Conservation (phyloP, 2,888 invertebrate genomes). For the Leptinotarsa juncta region DNA sequence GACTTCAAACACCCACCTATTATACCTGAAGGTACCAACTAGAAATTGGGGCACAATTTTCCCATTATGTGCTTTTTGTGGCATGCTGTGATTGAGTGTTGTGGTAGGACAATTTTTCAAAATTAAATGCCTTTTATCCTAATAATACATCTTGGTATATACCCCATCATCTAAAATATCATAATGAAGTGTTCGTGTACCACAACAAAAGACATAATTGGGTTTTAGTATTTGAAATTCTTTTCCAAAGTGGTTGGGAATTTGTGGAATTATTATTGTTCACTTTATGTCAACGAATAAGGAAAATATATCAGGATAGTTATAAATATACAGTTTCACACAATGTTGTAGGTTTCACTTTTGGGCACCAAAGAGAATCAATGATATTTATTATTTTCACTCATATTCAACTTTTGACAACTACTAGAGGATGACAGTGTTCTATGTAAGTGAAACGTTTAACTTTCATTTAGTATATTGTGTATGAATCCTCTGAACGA, state of each 20-base stretch:
- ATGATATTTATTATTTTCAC: no score
- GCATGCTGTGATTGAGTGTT: constrained; percentile 16
- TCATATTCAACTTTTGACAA: no score
- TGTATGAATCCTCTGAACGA: no score
- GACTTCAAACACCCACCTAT: background rate
- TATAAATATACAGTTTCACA: no score
- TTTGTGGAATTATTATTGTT: background rate
- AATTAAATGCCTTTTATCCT: constrained; percentile 26
- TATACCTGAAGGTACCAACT: background rate
- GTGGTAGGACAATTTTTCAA: constrained; percentile 30
- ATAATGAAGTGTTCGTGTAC: constrained; percentile 16
- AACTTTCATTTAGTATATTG: no score
- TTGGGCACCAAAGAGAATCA: no score
- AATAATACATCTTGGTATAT: constrained; percentile 24
- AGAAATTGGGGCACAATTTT: constrained; percentile 7
- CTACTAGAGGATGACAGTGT: no score
- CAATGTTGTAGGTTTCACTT: no score
- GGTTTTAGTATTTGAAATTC: background rate
- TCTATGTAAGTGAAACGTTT: no score
- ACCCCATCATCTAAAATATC: constrained; percentile 1
- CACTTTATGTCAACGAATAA: background rate
- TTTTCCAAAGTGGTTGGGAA: background rate
- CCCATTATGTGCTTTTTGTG: constrained; percentile 7
- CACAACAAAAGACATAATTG: constrained; percentile 16
- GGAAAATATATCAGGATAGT: background rate